These are phyloP conservation scores for Stomatorhinus ivindoensis DNA, from an alignment of 2,113 vertebrate species.

Conservation along the genomic window DNA sequence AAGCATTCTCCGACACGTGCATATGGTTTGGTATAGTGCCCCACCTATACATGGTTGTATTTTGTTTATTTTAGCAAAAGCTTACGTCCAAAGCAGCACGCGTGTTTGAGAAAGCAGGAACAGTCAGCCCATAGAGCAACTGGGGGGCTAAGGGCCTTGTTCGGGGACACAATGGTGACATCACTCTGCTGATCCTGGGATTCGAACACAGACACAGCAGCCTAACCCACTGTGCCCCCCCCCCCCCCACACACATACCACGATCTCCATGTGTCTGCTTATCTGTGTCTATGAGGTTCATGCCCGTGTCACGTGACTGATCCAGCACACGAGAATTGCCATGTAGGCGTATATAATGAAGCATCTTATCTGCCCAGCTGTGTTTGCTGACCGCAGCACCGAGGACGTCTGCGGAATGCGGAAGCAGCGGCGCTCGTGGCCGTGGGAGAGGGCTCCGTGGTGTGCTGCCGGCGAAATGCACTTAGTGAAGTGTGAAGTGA, in stretches of 20 bases:
- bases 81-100: neutral
- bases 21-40: neutral
- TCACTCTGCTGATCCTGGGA: neutral
- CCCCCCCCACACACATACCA: neutral
- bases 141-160: neutral
- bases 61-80: neutral
- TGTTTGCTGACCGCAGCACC: neutral
- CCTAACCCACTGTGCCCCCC: neutral
- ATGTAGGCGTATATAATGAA: neutral
- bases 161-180: neutral
- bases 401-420: neutral
- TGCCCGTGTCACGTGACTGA: neutral
- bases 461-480: slow-evolving; percentile 45
- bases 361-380: neutral
- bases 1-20: neutral
- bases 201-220: neutral
- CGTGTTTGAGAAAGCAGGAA: neutral
- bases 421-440: slow-evolving; percentile 22
- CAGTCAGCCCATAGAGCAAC: neutral
- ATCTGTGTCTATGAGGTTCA: neutral
- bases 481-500: slow-evolving; percentile 53
- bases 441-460: slow-evolving; percentile 24
- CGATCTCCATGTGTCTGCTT: neutral
- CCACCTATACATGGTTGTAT: neutral
- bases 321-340: neutral